A percentile compares a stretch with the other conserved stretches of the same genome.
These are phyloP conservation scores for Avahi laniger DNA, from an alignment of 2,797 vertebrate genomes.

Conservation along the genomic window DNA sequence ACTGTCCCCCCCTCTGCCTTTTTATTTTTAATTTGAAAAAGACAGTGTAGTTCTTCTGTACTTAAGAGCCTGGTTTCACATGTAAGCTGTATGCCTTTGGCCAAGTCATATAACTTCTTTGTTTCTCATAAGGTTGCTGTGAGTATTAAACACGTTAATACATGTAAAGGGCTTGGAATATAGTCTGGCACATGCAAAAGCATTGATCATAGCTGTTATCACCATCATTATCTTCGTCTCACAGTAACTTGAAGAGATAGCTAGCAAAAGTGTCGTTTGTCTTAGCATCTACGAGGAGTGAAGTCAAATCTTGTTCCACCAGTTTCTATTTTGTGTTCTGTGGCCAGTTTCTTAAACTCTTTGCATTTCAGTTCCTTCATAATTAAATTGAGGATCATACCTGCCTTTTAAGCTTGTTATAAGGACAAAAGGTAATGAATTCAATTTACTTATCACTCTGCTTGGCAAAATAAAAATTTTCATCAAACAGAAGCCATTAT, in stretches of 20 bases:
- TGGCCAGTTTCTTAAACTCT: not conserved
- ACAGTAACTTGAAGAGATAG: not conserved
- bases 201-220: no score
- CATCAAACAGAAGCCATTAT: not conserved
- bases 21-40: not conserved
- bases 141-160: not conserved
- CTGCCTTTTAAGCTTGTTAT: slow-evolving; percentile 37
- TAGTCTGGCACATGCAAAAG: not conserved
- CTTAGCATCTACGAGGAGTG: not conserved
- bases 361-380: not conserved
- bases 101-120: not conserved
- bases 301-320: not conserved
- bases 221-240: not conserved
- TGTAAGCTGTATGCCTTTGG: not conserved
- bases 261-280: not conserved
- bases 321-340: not conserved
- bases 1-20: not conserved
- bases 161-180: not conserved
- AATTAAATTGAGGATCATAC: not conserved
- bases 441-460: slow-evolving; percentile 29
- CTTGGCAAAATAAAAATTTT: slow-evolving; percentile 41
- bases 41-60: not conserved
- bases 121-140: not conserved
- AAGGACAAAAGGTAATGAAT: slow-evolving; percentile 39
- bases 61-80: not conserved